Evolutionary conservation across 2,797 vertebrate species (phyloP).

Genomic region (Fundulus diaphanus): DNA sequence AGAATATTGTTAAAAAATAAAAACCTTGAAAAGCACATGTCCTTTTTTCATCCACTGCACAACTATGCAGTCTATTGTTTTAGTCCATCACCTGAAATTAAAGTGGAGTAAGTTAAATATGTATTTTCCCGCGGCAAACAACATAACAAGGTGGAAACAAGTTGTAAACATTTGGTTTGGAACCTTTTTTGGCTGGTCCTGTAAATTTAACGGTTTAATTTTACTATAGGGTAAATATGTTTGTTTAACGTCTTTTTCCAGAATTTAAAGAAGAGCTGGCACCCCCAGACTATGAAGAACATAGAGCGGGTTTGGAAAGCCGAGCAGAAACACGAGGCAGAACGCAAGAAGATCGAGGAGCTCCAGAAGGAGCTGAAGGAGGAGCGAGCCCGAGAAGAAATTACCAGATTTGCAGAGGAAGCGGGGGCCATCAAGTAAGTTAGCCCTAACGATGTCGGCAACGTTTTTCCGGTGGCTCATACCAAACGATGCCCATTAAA

Average conservation of each 20-base stretch:
- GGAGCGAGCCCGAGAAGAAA: conserved; percentile 93
- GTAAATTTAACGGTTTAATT: neutral
- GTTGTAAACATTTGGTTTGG: neutral
- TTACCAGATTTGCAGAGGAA: conserved; percentile 90
- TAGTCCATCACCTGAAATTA: no score
- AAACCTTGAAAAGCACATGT: no score
- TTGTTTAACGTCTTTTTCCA: conserved; percentile 49
- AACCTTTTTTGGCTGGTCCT: neutral
- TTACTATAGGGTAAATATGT: neutral
- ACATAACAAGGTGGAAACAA: neutral
- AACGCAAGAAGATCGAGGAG: conserved; percentile 95
- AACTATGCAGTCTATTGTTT: no score
- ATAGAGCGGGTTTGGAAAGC: conserved; percentile 99
- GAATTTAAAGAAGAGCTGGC: conserved; percentile 99
- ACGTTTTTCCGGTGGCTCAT: neutral
- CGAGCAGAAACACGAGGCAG: conserved; percentile 94
- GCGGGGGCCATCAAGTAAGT: conserved; percentile 88
- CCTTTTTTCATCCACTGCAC: no score
- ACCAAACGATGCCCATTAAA: rapidly evolving
- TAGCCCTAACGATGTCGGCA: neutral
- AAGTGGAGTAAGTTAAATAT: no score
- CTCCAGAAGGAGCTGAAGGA: conserved; percentile 94
- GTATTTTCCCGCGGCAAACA: no score
- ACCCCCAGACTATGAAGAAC: conserved; percentile 97
- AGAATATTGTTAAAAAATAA: neutral